phyloP scores from a whole-genome alignment of 2,888 invertebrate genomes.

The Ormia ochracea region DNA sequence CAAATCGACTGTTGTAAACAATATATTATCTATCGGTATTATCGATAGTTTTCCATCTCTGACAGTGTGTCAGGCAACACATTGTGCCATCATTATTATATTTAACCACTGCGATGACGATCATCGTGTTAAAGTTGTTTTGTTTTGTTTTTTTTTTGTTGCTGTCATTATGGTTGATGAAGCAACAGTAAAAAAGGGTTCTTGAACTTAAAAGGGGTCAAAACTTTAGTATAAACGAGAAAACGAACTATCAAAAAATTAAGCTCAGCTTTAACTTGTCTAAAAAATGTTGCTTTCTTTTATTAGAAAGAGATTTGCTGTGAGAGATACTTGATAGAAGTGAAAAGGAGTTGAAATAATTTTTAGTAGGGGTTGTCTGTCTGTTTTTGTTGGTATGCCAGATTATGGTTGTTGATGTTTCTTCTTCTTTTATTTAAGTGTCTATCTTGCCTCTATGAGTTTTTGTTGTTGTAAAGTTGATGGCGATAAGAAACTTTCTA shows the following conservation, averaged over 20 bases:
- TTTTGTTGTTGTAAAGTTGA: neutral
- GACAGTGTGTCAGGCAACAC: slow-evolving; percentile 23
- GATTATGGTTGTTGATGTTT: neutral
- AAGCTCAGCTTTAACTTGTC: slow-evolving; percentile 26
- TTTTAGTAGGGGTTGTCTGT: slow-evolving; percentile 24
- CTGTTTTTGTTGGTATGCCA: neutral
- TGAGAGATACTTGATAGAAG: slow-evolving; percentile 8
- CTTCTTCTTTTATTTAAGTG: neutral
- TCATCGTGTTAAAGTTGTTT: neutral
- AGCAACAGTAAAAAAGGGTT: slow-evolving; percentile 71
- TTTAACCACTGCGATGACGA: slow-evolving; percentile 6
- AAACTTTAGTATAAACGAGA: slow-evolving; percentile 43
- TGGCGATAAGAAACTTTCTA: slow-evolving; percentile 55
- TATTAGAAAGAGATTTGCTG: slow-evolving; percentile 44
- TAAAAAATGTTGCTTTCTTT: slow-evolving; percentile 21
- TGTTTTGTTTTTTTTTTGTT: slow-evolving; percentile 8
- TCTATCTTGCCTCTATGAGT: neutral
- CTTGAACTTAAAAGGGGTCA: slow-evolving; percentile 76
- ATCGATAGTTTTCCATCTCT: no score
- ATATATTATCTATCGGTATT: no score
- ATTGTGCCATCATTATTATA: slow-evolving; percentile 50
- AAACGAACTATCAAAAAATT: neutral
- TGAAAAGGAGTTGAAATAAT: slow-evolving; percentile 43
- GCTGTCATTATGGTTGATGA: slow-evolving; percentile 17
- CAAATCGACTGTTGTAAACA: no score